These are phyloP conservation scores for Labeo catla DNA, from an alignment of 2,113 vertebrate genomes.

Conservation along the genomic window DNA sequence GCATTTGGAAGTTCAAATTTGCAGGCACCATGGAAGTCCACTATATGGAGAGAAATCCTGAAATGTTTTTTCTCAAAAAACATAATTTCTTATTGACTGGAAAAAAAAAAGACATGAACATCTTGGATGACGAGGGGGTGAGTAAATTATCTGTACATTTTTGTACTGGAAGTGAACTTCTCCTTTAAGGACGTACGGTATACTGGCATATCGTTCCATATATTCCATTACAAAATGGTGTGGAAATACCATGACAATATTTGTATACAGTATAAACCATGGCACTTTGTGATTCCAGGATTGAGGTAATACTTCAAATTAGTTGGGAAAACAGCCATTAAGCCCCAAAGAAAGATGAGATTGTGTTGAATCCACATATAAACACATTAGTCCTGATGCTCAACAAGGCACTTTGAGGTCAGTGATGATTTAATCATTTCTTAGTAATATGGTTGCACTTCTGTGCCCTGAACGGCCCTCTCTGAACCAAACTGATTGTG, in stretches of 20 bases:
- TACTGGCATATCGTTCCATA: not conserved
- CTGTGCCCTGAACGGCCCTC: not conserved
- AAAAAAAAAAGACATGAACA: too few species aligned
- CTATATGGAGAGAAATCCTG: too few species aligned
- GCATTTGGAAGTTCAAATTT: too few species aligned
- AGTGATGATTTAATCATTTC: not conserved
- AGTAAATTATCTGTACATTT: too few species aligned
- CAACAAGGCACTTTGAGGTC: not conserved
- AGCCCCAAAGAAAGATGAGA: not conserved
- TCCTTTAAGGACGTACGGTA: not conserved
- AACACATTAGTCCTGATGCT: not conserved
- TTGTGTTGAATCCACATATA: not conserved
- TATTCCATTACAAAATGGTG: not conserved
- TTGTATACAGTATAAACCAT: too few species aligned
- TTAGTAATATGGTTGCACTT: constrained; percentile 6
- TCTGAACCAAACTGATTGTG: not conserved
- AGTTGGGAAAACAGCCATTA: constrained; percentile 12
- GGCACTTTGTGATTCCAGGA: not conserved
- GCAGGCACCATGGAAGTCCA: too few species aligned
- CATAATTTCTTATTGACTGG: too few species aligned
- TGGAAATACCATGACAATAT: not conserved
- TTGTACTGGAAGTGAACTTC: too few species aligned
- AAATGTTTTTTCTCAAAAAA: too few species aligned
- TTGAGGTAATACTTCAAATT: not conserved
- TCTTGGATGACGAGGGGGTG: too few species aligned